Percentiles rank a stretch among this genome's conserved stretches.
These are phyloP conservation scores for Bostrychus sinensis DNA, from an alignment of 2,113 vertebrate genomes.

Conservation along the genomic window DNA sequence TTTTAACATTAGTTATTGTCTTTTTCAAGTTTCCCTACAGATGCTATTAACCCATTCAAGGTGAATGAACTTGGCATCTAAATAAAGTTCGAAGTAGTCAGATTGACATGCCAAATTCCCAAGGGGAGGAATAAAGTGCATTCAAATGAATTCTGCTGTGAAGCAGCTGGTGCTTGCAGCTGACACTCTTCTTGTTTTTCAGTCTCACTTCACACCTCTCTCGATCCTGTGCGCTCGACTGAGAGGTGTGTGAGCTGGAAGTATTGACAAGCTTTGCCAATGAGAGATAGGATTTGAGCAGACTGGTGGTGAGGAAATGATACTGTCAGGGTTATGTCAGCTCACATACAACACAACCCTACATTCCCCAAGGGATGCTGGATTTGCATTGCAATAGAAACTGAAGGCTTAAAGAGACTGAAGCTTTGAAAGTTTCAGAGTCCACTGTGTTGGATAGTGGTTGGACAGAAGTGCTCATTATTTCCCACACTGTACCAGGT, in stretches of 20 bases:
- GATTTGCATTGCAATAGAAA: constrained; percentile 46
- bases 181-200: constrained; percentile 59
- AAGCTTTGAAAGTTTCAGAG: constrained; percentile 39
- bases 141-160: constrained; percentile 61
- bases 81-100: constrained; percentile 43
- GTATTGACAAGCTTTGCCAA: constrained; percentile 65
- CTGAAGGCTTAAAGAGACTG: constrained; percentile 11
- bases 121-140: constrained; percentile 54
- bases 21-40: constrained; percentile 34
- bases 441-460: constrained; percentile 12
- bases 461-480: constrained; percentile 13
- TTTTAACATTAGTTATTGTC: constrained; percentile 16
- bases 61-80: constrained; percentile 49
- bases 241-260: constrained; percentile 48
- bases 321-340: constrained; percentile 56
- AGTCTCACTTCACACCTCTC: constrained; percentile 47
- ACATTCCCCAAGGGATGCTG: constrained; percentile 15
- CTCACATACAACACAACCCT: constrained; percentile 44
- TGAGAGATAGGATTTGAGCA: constrained; percentile 56
- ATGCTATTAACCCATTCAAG: constrained; percentile 52
- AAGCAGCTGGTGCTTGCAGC: constrained; percentile 70
- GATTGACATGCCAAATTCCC: constrained; percentile 52
- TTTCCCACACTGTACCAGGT: constrained; percentile 5
- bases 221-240: constrained; percentile 36
- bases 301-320: constrained; percentile 56